These are phyloP conservation scores for Stigmatopora argus DNA, from an alignment of 2,113 vertebrate species.

Conservation along the genomic window DNA sequence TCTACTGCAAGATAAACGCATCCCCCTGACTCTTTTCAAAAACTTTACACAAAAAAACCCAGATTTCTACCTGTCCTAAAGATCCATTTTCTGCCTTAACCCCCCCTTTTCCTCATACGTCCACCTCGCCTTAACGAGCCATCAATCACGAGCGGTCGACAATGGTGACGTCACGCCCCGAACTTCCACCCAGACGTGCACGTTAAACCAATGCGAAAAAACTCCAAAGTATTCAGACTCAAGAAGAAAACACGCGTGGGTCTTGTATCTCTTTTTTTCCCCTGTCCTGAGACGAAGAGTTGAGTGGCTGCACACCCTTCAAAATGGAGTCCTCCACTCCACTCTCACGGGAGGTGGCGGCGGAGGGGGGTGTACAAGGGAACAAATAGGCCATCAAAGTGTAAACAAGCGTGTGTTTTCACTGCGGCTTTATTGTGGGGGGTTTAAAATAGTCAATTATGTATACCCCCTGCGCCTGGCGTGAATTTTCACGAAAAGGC, in stretches of 20 bases:
- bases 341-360: constrained; percentile 4
- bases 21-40: constrained; percentile 17
- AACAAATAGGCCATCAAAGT: constrained; percentile 74
- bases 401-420: constrained; percentile 61
- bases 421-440: constrained; percentile 24
- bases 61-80: constrained; percentile 39
- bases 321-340: constrained; percentile 76
- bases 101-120: neutral
- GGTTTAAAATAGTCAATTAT: neutral
- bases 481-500: neutral
- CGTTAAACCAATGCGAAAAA: neutral
- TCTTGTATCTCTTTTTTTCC: constrained; percentile 31
- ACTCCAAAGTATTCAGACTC: neutral
- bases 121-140: constrained; percentile 1
- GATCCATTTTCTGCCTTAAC: constrained; percentile 50
- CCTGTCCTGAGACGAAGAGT: constrained; percentile 41
- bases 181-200: constrained; percentile 1
- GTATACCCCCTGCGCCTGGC: neutral
- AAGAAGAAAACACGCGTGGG: constrained; percentile 3
- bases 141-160: neutral
- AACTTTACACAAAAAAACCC: constrained; percentile 29
- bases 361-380: constrained; percentile 9
- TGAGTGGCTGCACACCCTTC: constrained; percentile 55
- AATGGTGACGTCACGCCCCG: constrained; percentile 1
- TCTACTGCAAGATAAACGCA: constrained; percentile 19